Evolutionary conservation across 1,140 invertebrate genomes (phyloP).

Genomic region (Drosophila setifemur): DNA sequence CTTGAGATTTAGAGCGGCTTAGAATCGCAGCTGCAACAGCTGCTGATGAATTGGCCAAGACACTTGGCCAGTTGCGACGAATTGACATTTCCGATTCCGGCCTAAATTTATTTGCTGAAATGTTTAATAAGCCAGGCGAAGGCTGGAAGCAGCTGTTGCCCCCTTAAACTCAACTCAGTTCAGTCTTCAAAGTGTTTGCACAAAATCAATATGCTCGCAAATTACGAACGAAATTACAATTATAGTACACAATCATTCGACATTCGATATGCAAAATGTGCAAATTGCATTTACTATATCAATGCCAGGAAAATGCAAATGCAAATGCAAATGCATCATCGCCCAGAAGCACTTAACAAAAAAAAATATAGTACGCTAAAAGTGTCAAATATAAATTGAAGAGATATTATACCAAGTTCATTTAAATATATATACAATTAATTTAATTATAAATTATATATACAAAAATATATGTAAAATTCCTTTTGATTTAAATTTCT

Average conservation of each 20-base stretch:
- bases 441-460: too few species aligned
- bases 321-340: too few species aligned
- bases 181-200: slow-evolving; percentile 29
- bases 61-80: too few species aligned
- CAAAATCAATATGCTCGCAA: slow-evolving; percentile 47
- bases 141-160: neutral
- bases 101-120: neutral
- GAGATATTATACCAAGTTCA: too few species aligned
- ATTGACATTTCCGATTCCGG: neutral
- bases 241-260: slow-evolving; percentile 8
- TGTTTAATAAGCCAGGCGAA: too few species aligned
- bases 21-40: too few species aligned
- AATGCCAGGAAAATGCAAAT: slow-evolving; percentile 16
- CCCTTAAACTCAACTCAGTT: neutral
- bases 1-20: too few species aligned
- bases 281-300: slow-evolving; percentile 31
- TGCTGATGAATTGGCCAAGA: too few species aligned
- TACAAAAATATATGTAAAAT: too few species aligned
- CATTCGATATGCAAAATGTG: slow-evolving; percentile 4
- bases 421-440: too few species aligned
- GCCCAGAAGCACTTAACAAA: neutral
- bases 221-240: slow-evolving; percentile 50
- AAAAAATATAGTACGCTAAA: neutral
- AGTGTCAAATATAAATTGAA: too few species aligned
- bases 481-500: too few species aligned